Base-by-base conservation (phyloP, 2,888 invertebrate genomes). In the Coremacera marginata region DNA sequence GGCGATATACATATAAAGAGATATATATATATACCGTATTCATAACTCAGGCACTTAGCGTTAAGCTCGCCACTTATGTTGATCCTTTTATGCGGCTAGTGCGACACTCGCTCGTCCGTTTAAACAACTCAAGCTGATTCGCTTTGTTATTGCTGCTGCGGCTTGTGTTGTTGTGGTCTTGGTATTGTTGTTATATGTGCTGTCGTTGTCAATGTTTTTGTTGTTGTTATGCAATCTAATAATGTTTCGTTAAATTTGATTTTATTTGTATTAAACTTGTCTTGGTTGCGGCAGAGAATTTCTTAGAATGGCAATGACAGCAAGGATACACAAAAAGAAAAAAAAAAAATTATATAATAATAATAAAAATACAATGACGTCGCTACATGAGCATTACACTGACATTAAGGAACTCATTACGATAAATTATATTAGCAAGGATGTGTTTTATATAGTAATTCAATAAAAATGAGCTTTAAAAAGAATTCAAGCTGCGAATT, bases 11-110 rank as follows among this genome's bases (percentile, higher is more conserved):
- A 5, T 37, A 37, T 44, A 11, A 11, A 44, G 11, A 44, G 44
- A 44, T 44, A 44, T 44, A 44, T 11, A 44, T 11, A 44, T 44
- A 44, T 44, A 44, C 44, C 19, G 22, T 55, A 55, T 55, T 55
- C 44, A 60, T 75, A 75, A 60, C 57, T 75, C 75, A 75, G n/a
- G 62, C 27, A 62, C 75, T 75, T 44, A 44, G 44, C 44, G 70
- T 57, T 75, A 62, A 70, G 70, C 75, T 62, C 4, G 52, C 70
- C 75, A 75, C 75, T 75, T 70, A 70, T n/a, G 75, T 70, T 75
- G 75, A 75, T 75, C 75, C 75, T 68, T 70, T 71, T 60, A 55
- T 57, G 57, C 14, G 57, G 19, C 34, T 22, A 22, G 60, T 25
- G 25, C 60, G 57, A 70, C 55, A 16, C 70, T 7, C 9, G 44